Evolutionary conservation across 1,140 invertebrate genomes (phyloP), one percentile per base, ranked within the genome.

Genomic region (Panulirus ornatus): DNA sequence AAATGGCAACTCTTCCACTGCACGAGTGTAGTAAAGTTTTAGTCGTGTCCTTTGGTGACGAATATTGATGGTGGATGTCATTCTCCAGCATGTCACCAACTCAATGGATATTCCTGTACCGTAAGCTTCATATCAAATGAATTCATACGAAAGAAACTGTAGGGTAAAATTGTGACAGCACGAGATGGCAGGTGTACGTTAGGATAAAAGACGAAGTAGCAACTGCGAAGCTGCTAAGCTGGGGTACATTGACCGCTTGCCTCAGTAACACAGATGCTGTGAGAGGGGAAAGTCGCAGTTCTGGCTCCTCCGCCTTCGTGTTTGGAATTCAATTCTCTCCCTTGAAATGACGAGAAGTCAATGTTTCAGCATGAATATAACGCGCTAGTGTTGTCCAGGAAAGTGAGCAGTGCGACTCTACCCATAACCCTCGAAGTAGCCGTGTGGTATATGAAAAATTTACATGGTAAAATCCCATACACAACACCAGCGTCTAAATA

Each of bases 251-350:
- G 75, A 78, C 75, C 75, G 75, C 75, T 78, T 78, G 75, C 75
- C 75, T 78, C 75, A 78, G 75, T 78, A 78, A 78, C 75, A 78
- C 75, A 78, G 40, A 47, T 44, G 75, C 75, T 78, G 75, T 47
- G 40, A 16, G 1, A 1, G 42, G 19, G 40, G 30, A 0, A n/a
- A 5, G 75, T 27, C 6, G 22, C 19, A 16, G 2, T 0, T 47
- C 8, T 44, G 1, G 22, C 75, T n/a, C 40, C 30, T 14, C 40
- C 40, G 16, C 22, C 58, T 66, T 66, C 22, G 3, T 22, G 16
- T n/a, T 66, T 22, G n/a, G n/a, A 66, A 66, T 66, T 66, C n/a
- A 6, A 8, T 30, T 22, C 58, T 66, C 16, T 30, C 58, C 11
- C 5, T 30, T 5, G 16, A 58, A 66, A 27, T 66, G 58, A 16